Evolutionary conservation across 1,140 invertebrate species (phyloP).

Genomic region (Aphaenogaster ashmeadi): DNA sequence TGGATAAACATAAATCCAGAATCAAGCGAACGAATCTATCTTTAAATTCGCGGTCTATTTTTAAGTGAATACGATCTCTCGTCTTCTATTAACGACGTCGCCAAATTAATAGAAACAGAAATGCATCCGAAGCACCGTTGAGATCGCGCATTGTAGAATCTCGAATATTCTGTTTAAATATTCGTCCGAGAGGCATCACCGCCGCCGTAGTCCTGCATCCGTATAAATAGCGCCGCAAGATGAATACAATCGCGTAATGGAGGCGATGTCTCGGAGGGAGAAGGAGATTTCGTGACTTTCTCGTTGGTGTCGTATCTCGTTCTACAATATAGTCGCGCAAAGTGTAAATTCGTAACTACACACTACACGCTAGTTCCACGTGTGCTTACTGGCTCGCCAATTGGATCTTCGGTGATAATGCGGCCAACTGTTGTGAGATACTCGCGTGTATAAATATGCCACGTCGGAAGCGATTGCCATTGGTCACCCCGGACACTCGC

Average conservation of each 20-base stretch:
- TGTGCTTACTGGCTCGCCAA: conserved; percentile 14
- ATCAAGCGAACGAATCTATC: neutral
- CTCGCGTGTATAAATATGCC: conserved; percentile 39
- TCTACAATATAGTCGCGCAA: conserved; percentile 28
- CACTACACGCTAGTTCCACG: too few species aligned
- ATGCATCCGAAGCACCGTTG: neutral
- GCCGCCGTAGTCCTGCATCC: neutral
- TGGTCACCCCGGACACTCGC: conserved; percentile 20
- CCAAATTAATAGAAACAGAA: neutral
- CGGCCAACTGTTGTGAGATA: conserved; percentile 21
- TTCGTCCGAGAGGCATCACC: neutral
- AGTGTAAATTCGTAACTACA: conserved; percentile 27
- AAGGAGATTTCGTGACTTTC: conserved; percentile 18
- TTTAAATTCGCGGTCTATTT: neutral
- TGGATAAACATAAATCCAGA: neutral
- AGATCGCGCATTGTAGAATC: neutral
- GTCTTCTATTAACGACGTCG: neutral
- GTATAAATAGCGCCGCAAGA: conserved; percentile 55
- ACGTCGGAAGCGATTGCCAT: conserved; percentile 6
- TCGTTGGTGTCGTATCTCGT: conserved; percentile 47
- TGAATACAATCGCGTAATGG: conserved; percentile 31
- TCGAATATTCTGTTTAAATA: neutral
- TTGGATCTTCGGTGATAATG: conserved; percentile 41
- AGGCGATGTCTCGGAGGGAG: conserved; percentile 10
- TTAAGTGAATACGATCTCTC: neutral